These are phyloP conservation scores for Gopherus flavomarginatus DNA, from an alignment of 2,113 vertebrate genomes.

Conservation along the genomic window DNA sequence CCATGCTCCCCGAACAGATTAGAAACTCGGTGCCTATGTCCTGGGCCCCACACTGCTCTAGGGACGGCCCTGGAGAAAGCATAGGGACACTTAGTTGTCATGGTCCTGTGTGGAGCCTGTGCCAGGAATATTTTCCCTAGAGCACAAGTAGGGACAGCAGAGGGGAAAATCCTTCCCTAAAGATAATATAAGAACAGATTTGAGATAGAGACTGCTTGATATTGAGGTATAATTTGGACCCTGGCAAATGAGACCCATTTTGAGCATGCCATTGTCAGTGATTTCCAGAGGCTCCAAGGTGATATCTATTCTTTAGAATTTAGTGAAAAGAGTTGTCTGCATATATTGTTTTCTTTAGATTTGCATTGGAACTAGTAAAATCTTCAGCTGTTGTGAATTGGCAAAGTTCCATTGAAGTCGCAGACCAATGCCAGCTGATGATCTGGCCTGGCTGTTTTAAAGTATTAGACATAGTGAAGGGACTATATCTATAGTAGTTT, in stretches of 20 bases:
- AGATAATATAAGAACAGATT: neutral
- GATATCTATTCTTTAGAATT: neutral
- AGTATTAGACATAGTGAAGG: neutral
- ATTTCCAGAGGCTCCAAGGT: neutral
- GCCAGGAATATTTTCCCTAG: neutral
- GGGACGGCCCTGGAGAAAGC: neutral
- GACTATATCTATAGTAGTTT: neutral
- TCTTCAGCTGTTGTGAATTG: neutral
- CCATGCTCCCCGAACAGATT: no score
- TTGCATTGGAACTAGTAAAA: neutral
- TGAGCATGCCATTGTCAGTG: neutral
- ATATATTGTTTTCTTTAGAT: neutral
- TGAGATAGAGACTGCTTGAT: neutral
- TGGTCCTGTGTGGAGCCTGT: neutral
- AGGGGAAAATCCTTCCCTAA: neutral
- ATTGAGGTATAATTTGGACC: no score
- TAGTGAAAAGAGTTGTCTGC: neutral
- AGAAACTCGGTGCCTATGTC: no score
- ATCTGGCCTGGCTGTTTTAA: neutral
- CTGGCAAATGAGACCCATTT: neutral
- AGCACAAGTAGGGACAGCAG: neutral
- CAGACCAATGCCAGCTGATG: neutral
- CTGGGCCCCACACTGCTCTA: no score
- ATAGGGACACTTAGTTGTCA: neutral
- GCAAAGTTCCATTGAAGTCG: neutral